A percentile compares a stretch with the other conserved stretches of the same genome.
phyloP scores from a whole-genome alignment of 2,888 invertebrate genomes.

The Chorisops tibialis region DNA sequence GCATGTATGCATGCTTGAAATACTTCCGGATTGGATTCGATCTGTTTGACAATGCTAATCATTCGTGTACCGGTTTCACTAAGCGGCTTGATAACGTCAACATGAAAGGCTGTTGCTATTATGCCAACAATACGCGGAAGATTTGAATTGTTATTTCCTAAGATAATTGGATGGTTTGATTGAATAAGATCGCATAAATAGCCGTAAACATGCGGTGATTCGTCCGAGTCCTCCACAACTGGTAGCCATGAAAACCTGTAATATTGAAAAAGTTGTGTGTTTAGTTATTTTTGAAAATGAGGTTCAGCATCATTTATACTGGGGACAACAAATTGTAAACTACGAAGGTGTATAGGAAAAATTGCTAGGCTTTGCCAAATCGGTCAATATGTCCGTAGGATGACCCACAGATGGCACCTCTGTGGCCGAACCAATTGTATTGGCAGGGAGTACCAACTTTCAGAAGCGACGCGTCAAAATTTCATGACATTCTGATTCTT shows the following conservation, averaged over 20 bases:
- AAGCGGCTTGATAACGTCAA: conserved; percentile 74
- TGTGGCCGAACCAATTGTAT: too few species aligned
- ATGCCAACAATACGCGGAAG: conserved; percentile 83
- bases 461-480: too few species aligned
- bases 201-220: conserved; percentile 92
- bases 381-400: too few species aligned
- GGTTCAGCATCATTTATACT: too few species aligned
- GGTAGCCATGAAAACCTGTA: conserved; percentile 88
- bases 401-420: too few species aligned
- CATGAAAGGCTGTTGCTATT: conserved; percentile 85
- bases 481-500: too few species aligned
- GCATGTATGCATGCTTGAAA: conserved; percentile 76
- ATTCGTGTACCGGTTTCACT: conserved; percentile 75
- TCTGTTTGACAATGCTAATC: conserved; percentile 78
- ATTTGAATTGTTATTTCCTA: conserved; percentile 84
- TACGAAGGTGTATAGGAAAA: too few species aligned
- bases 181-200: conserved; percentile 94
- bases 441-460: too few species aligned
- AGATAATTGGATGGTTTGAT: conserved; percentile 79
- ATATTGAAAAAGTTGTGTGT: neutral
- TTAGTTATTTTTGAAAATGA: too few species aligned
- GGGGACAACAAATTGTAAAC: too few species aligned
- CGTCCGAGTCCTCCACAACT: conserved; percentile 92
- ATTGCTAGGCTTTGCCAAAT: too few species aligned
- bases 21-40: conserved; percentile 77